Percentiles rank a stretch among this genome's conserved stretches.
Evolutionary conservation across 92 coral and sea anemone species (phyloP).

Genomic region (Paragorgia papillata): DNA sequence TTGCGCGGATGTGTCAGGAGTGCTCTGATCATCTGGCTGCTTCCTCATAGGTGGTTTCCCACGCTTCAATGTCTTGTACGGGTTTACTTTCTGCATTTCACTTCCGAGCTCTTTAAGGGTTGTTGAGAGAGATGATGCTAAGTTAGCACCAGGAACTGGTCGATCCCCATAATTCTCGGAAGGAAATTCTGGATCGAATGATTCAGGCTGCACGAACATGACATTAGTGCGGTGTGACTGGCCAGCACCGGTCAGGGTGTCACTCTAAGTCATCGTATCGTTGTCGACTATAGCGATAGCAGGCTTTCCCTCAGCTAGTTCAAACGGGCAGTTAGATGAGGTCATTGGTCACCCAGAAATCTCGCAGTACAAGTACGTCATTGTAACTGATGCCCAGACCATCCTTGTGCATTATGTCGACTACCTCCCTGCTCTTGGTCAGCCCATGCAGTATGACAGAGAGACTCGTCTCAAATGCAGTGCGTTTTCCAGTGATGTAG

Average conservation of each 20-base stretch:
- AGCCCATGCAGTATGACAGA: constrained; percentile 15
- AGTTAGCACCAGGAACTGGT: not conserved
- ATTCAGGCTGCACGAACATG: constrained; percentile 30
- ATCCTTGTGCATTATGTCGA: constrained; percentile 17
- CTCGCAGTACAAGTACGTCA: constrained; percentile 11
- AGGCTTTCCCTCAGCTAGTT: constrained; percentile 21
- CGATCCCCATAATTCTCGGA: not conserved
- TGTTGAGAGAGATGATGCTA: constrained; percentile 1
- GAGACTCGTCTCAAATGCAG: not conserved
- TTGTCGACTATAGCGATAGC: constrained; percentile 28
- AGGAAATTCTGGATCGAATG: constrained; percentile 2
- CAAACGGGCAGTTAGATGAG: constrained; percentile 17
- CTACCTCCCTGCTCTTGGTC: constrained; percentile 12
- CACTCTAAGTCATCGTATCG: constrained; percentile 27
- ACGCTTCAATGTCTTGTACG: constrained; percentile 16
- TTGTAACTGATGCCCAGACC: constrained; percentile 19
- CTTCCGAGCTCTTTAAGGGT: constrained; percentile 4
- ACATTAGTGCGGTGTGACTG: constrained; percentile 35
- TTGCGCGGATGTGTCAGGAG: constrained; percentile 1
- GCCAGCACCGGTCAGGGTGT: constrained; percentile 30
- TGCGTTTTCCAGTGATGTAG: constrained; percentile 24
- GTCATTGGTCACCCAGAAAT: constrained; percentile 31
- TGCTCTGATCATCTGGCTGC: not conserved
- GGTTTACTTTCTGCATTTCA: constrained; percentile 14
- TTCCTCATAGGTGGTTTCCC: constrained; percentile 25